Percentiles rank a stretch among this genome's conserved stretches.
These are phyloP conservation scores for Monopis laevigella DNA, from an alignment of 2,888 invertebrate species.

Conservation along the genomic window DNA sequence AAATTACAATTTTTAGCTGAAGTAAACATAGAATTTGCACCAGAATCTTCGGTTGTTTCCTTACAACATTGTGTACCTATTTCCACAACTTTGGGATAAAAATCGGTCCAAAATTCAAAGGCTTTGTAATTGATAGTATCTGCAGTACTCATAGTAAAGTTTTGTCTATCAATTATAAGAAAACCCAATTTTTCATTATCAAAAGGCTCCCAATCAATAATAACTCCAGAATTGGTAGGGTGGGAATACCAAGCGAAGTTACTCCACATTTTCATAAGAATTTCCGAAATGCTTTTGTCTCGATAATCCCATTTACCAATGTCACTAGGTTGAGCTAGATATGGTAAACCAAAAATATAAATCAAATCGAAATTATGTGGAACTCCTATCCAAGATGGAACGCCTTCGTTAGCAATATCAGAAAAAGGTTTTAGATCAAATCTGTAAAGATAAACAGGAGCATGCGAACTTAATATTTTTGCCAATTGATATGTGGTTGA, in stretches of 20 bases:
- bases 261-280: constrained; percentile 83
- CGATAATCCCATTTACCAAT: constrained; percentile 76
- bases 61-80: constrained; percentile 82
- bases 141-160: constrained; percentile 78
- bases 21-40: constrained; percentile 28
- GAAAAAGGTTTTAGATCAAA: constrained; percentile 81
- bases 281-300: constrained; percentile 82
- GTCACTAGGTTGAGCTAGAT: constrained; percentile 69
- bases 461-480: constrained; percentile 68
- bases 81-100: constrained; percentile 79
- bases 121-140: constrained; percentile 77
- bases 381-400: constrained; percentile 82
- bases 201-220: constrained; percentile 80
- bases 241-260: constrained; percentile 81
- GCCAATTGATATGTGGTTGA: constrained; percentile 77
- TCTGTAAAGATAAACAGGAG: constrained; percentile 75
- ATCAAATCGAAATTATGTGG: constrained; percentile 85
- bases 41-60: constrained; percentile 51
- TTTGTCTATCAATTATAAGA: constrained; percentile 76
- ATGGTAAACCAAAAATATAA: constrained; percentile 84
- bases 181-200: constrained; percentile 73
- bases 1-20: background rate
- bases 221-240: constrained; percentile 75
- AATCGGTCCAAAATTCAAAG: constrained; percentile 85
- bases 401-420: constrained; percentile 67